Evolutionary conservation across 2,888 invertebrate species (phyloP), one percentile per base, ranked within the genome.

Genomic region (Caenorhabditis drosophilae): DNA sequence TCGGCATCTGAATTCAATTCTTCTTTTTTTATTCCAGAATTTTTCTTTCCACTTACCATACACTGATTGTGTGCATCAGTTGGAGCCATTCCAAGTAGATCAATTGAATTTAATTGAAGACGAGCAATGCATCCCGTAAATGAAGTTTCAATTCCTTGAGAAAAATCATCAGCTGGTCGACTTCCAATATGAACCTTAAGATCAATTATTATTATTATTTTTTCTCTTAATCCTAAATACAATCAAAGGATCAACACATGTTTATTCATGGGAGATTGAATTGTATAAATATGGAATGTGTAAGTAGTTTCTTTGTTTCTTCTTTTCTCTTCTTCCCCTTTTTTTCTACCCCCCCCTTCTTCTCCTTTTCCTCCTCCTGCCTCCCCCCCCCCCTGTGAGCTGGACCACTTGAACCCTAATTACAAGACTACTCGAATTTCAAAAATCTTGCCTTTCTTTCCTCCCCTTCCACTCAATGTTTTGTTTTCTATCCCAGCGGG

Each of bases 141-240:
- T 16, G 68, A 57, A 4, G 67, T 64, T 35, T 78, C 79, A n/a
- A 73, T 70, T 16, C 74, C 73, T 35, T 67, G 59, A 16, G 73
- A 75, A 44, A 76, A 73, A 52, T 81, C 79, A 57, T 81, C 81
- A 16, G 72, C 57, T 1, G 79, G 77, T 25, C 79, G 59, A 18
- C 81, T 80, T 16, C 76, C 81, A 35, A 81, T 74, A 54, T 78
- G 78, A 36, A 81, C 67, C 76, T 81, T 54, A 51, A 76, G 66
- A 35, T 47, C 38, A 44, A 26, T 25, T 6, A 4, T 11, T 38
- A n/a, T 15, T 16, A 11, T 31, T 9, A 31, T 31, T 6, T 31
- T 31, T 6, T 31, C 6, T 31, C 31, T 31, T 31, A 31, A 31
- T 31, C 31, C 31, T 12, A 31, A 31, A 31, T 9, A 31, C 31